Percentiles rank a stretch among this genome's conserved stretches.
phyloP scores from a whole-genome alignment of 2,113 vertebrate species.

The Piaya cayana region DNA sequence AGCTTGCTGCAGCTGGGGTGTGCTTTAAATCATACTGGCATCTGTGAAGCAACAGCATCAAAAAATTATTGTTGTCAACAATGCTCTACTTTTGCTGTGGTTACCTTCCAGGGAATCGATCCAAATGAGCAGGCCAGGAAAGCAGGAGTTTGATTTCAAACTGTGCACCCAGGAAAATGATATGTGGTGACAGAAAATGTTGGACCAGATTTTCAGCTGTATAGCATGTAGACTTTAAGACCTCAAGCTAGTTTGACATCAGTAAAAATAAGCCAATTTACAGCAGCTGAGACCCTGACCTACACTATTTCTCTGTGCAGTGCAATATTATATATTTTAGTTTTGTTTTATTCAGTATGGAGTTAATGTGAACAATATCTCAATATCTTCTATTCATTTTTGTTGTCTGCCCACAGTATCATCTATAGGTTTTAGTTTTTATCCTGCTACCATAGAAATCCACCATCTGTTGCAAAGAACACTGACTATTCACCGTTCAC shows the following conservation, averaged over 20 bases:
- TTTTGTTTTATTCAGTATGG: background rate
- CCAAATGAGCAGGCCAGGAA: background rate
- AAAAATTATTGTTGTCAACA: constrained; percentile 54
- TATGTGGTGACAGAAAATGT: background rate
- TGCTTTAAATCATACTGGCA: constrained; percentile 68
- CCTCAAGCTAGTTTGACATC: background rate
- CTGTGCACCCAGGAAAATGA: background rate
- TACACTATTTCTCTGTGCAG: background rate
- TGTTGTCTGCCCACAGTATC: background rate
- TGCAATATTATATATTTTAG: background rate
- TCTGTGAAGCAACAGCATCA: constrained; percentile 29
- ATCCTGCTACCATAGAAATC: background rate
- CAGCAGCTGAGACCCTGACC: background rate
- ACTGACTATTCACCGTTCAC: background rate
- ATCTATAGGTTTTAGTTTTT: background rate
- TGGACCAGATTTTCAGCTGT: background rate
- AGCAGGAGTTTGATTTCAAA: background rate
- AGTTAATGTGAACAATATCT: background rate
- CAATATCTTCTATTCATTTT: background rate
- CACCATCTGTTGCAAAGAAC: background rate
- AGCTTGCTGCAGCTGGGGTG: constrained; percentile 57
- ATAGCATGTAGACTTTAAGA: background rate
- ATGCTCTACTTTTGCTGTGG: background rate
- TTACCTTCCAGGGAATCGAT: constrained; percentile 51
- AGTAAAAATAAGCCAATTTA: background rate